Percentiles rank a stretch among this genome's conserved stretches.
Conservation (phyloP, 2,888 invertebrate genomes). For the Andrena flavipes region DNA sequence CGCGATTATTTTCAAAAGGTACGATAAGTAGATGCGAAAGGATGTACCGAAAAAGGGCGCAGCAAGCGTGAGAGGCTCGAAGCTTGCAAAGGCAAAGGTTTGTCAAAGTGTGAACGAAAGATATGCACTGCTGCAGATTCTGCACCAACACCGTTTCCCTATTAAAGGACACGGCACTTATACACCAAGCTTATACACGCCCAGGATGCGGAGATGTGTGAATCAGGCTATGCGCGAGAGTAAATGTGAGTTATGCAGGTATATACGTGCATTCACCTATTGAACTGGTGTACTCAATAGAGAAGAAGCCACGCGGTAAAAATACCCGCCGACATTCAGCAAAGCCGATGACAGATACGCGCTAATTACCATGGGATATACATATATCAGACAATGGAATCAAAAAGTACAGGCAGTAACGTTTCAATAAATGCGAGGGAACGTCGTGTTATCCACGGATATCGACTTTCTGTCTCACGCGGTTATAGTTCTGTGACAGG, state of each 20-base stretch:
- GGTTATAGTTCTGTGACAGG: neutral
- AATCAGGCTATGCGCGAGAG: slow-evolving; percentile 20
- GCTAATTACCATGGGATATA: slow-evolving; percentile 23
- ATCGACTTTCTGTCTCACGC: neutral
- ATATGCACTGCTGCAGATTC: slow-evolving; percentile 15
- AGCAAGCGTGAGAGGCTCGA: slow-evolving; percentile 45
- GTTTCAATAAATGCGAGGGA: neutral
- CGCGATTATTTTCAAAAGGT: neutral
- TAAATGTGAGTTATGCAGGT: slow-evolving; percentile 23
- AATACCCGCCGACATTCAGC: slow-evolving; percentile 23
- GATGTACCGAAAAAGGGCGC: neutral
- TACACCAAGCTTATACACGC: slow-evolving; percentile 9
- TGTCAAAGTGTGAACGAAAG: slow-evolving; percentile 34
- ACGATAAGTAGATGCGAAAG: neutral
- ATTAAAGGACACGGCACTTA: neutral
- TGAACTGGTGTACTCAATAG: slow-evolving; percentile 2
- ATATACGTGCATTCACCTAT: slow-evolving; percentile 44
- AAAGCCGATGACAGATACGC: slow-evolving; percentile 30
- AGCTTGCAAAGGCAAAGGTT: neutral
- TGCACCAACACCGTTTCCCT: neutral
- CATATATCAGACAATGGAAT: neutral
- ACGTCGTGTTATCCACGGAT: neutral
- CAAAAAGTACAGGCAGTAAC: neutral
- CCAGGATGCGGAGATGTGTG: slow-evolving; percentile 36
- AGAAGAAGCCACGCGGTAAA: neutral